Percentiles rank a stretch among this genome's conserved stretches.
phyloP scores from a whole-genome alignment of 1,140 invertebrate genomes.

The Leptoteleia sp. region DNA sequence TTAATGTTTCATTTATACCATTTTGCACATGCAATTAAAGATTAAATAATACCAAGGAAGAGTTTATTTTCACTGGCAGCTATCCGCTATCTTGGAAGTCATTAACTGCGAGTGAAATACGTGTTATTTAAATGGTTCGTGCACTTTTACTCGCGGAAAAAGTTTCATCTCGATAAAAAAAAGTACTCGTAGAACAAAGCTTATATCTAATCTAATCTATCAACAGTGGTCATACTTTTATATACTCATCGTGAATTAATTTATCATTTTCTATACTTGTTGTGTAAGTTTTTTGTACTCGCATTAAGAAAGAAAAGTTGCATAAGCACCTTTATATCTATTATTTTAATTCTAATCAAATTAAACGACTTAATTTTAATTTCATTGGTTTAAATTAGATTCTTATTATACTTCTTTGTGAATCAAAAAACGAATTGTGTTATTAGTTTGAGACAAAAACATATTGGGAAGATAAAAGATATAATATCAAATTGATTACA shows the following conservation, averaged over 20 bases:
- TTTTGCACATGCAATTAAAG: background rate
- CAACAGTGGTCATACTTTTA: conserved; percentile 20
- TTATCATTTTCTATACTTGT: conserved; percentile 17
- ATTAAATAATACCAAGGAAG: conserved; percentile 31
- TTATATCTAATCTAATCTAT: conserved; percentile 51
- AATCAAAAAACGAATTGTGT: too few relatives aligned
- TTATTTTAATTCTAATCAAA: too few relatives aligned
- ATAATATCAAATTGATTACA: too few relatives aligned
- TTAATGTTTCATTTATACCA: background rate
- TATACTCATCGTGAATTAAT: conserved; percentile 9
- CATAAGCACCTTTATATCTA: too few relatives aligned
- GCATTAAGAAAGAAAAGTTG: too few relatives aligned
- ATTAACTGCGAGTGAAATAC: conserved; percentile 20
- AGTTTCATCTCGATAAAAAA: conserved; percentile 43
- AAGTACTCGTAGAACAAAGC: conserved; percentile 9
- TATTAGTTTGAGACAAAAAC: too few relatives aligned
- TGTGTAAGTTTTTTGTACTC: background rate
- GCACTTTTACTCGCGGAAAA: conserved; percentile 40
- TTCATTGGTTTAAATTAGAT: too few relatives aligned
- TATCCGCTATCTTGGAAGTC: conserved; percentile 10
- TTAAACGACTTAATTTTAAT: too few relatives aligned
- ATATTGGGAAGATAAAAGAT: too few relatives aligned
- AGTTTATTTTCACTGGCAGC: conserved; percentile 10
- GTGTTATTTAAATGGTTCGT: conserved; percentile 25
- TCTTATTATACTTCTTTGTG: too few relatives aligned